A percentile compares a stretch with the other conserved stretches of the same genome.
Evolutionary conservation across 2,113 vertebrate species (phyloP).

Genomic region (Proteles cristata): DNA sequence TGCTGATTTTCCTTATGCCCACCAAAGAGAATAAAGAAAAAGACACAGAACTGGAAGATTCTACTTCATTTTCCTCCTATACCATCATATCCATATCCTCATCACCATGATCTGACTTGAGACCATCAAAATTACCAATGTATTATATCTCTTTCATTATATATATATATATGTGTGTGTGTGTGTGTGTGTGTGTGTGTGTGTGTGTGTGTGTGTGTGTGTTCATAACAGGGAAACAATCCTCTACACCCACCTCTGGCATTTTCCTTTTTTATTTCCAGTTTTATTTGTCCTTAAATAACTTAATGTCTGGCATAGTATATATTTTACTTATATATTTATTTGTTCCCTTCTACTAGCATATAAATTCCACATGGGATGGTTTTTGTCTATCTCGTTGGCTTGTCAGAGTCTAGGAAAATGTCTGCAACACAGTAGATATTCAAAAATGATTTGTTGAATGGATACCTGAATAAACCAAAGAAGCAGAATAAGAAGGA

Average conservation of each 20-base stretch:
- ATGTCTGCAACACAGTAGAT: not conserved
- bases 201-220: no score
- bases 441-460: not conserved
- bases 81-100: rapidly evolving
- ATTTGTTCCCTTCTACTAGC: not conserved
- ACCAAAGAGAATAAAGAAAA: not conserved
- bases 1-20: not conserved
- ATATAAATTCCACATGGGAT: not conserved
- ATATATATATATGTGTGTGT: no score
- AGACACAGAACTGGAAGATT: not conserved
- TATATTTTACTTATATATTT: not conserved
- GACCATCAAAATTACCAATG: not conserved
- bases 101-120: not conserved
- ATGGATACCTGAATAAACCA: not conserved
- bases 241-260: not conserved
- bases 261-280: not conserved
- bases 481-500: not conserved
- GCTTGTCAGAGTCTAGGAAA: not conserved
- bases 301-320: not conserved
- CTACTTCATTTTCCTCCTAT: not conserved
- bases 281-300: not conserved
- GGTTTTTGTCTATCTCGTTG: not conserved
- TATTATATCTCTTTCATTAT: not conserved
- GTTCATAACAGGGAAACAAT: not conserved
- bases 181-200: no score